Percentiles rank a stretch among this genome's conserved stretches.
These are phyloP conservation scores for Tachysurus fulvidraco DNA, from an alignment of 2,113 vertebrate species.

Conservation along the genomic window DNA sequence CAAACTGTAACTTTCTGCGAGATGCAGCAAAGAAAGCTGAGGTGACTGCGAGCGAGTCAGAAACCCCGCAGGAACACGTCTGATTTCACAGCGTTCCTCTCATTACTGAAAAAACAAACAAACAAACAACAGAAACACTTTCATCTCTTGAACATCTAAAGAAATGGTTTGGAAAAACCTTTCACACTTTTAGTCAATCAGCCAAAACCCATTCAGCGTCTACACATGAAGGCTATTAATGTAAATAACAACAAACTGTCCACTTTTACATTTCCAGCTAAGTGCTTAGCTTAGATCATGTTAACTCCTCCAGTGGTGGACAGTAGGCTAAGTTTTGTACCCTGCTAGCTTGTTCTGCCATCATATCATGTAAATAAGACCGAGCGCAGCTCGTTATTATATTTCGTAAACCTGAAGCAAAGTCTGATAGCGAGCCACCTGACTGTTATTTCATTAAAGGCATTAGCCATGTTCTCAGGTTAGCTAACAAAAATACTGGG, in stretches of 20 bases:
- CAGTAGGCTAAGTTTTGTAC: background rate
- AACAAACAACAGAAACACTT: background rate
- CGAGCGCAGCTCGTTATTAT: background rate
- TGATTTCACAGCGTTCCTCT: background rate
- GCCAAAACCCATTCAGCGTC: background rate
- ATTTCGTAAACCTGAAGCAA: background rate
- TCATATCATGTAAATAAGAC: background rate
- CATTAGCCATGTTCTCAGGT: background rate
- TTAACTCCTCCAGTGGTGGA: background rate
- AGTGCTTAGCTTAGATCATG: background rate
- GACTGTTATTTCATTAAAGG: background rate
- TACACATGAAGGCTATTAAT: background rate
- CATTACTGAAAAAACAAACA: background rate
- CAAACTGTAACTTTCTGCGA: background rate
- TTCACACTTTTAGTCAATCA: background rate
- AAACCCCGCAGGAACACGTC: background rate
- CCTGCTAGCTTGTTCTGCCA: background rate
- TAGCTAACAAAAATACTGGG: background rate
- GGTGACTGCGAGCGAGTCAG: background rate
- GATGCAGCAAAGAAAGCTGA: background rate
- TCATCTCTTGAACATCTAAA: background rate
- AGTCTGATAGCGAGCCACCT: background rate
- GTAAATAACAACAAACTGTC: background rate
- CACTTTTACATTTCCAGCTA: background rate
- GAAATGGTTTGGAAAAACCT: background rate